Base-by-base conservation (phyloP, 2,797 vertebrate genomes). In the Coluber constrictor region DNA sequence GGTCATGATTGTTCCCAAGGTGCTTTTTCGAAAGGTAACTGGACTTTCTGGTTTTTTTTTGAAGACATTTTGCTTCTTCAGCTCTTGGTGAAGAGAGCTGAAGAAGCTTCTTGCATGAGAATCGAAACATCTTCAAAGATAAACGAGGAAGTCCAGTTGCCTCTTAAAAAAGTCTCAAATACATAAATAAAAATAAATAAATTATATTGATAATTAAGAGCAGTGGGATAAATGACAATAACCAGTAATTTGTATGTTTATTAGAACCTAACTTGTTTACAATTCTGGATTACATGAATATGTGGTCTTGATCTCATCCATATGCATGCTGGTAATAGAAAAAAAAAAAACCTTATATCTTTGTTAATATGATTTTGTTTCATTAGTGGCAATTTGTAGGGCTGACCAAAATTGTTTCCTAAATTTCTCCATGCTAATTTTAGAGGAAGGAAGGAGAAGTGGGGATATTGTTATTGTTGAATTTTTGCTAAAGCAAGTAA, bases 211-310 rank as follows among this genome's bases (percentile, higher is more conserved):
- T 27, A 54, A 23, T 90, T 92, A 56, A 93, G 90, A 93, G 16
- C 54, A 91, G 25, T 11, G 25, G 25, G 59, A 90, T n/a, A 63
- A 89, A 43, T 47, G 43, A 18, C 9, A 87, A 10, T 70, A 88
- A 74, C 9, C 9, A 88, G 12, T 27, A 54, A 55, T 88, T 23
- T 61, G 29, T 5, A 60, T 93, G 43, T 94, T 95, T 94, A 93
- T 54, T 7, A 93, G 93, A 95, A 93, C 66, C 23, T 93, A 8
- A 1, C 23, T 93, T 87, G 2, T 91, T 90, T 91, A 54, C 93
- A 83, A 4, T 54, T 16, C 23, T 61, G 4, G 12, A 83, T 96
- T 95, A 63, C 93, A 94, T 93, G 86, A 66, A 94, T 32, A 91
- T 90, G 15, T 91, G 43, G 63, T 95, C 70, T 89, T 94, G 43